Percentiles rank a stretch among this genome's conserved stretches.
Evolutionary conservation across 1,140 invertebrate genomes (phyloP).

Genomic region (Drosophila simulans): DNA sequence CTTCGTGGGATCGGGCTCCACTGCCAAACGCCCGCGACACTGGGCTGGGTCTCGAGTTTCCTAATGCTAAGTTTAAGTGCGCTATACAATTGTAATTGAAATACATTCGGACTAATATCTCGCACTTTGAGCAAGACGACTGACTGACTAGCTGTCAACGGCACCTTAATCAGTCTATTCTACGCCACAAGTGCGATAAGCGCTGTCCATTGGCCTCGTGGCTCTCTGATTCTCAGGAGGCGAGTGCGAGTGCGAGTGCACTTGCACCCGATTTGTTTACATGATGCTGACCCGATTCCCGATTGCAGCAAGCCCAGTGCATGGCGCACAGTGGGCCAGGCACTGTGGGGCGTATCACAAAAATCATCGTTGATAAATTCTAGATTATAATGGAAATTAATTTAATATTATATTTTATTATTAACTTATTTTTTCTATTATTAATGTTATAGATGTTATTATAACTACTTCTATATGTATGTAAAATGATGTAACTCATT

Average conservation of each 20-base stretch:
- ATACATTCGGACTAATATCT: slow-evolving; percentile 44
- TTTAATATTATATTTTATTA: too few species aligned
- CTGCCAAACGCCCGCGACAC: slow-evolving; percentile 1
- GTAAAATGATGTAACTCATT: too few species aligned
- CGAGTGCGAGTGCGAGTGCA: slow-evolving; percentile 17
- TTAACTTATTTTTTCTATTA: too few species aligned
- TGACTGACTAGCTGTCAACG: slow-evolving; percentile 53
- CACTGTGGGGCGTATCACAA: neutral
- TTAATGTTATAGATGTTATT: too few species aligned
- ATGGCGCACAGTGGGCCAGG: slow-evolving; percentile 22
- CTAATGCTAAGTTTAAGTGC: slow-evolving; percentile 26
- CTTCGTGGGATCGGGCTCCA: slow-evolving; percentile 10
- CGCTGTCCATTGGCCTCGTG: slow-evolving; percentile 35
- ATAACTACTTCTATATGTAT: too few species aligned
- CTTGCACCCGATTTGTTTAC: slow-evolving; percentile 50
- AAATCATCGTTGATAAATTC: neutral
- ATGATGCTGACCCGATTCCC: slow-evolving; percentile 18
- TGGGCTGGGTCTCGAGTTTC: neutral
- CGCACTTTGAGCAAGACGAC: slow-evolving; percentile 41
- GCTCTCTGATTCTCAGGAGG: neutral
- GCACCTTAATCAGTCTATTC: slow-evolving; percentile 46
- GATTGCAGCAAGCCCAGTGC: slow-evolving; percentile 17
- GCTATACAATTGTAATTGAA: slow-evolving; percentile 49
- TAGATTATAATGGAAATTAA: too few species aligned
- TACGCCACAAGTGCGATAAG: slow-evolving; percentile 39